Evolutionary conservation across 2,888 invertebrate genomes (phyloP).

Genomic region (Acleris emargana): DNA sequence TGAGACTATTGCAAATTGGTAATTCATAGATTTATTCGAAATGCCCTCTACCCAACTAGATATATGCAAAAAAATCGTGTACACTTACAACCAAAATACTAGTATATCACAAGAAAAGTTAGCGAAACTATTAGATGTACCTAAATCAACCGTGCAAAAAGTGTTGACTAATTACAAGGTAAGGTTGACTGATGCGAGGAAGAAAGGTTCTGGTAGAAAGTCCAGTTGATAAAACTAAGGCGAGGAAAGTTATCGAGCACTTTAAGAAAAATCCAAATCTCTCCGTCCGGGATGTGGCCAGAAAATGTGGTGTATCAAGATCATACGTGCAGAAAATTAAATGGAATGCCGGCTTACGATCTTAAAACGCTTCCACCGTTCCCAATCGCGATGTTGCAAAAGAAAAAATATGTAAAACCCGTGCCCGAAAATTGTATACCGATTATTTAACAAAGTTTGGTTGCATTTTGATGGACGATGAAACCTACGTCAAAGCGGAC

Average conservation of each 20-base stretch:
- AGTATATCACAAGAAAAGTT: conserved; percentile 8
- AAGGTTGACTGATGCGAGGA: not conserved
- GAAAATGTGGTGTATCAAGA: conserved; percentile 4
- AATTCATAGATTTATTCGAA: not conserved
- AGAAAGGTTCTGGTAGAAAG: conserved; percentile 7
- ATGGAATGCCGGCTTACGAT: conserved; percentile 3
- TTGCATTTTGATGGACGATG: conserved; percentile 5
- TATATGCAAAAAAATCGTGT: not conserved
- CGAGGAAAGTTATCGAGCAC: conserved; percentile 3
- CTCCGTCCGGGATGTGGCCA: conserved; percentile 5
- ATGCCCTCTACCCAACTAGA: conserved; percentile 2
- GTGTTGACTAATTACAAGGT: not conserved
- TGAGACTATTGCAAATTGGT: not conserved
- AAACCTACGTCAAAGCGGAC: conserved; percentile 4
- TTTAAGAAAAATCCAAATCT: conserved; percentile 1
- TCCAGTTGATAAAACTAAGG: conserved; percentile 5
- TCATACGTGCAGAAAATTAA: conserved; percentile 1
- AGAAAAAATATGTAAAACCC: conserved; percentile 21
- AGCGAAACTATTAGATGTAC: conserved; percentile 1
- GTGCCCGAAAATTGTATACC: conserved; percentile 12
- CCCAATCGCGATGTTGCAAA: conserved; percentile 10
- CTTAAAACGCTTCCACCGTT: conserved; percentile 23
- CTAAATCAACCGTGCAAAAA: conserved; percentile 6
- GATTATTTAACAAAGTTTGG: conserved; percentile 7
- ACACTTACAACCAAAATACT: not conserved